Base-by-base conservation (phyloP, 2,888 invertebrate species). In the Lasioglossum villosulum region DNA sequence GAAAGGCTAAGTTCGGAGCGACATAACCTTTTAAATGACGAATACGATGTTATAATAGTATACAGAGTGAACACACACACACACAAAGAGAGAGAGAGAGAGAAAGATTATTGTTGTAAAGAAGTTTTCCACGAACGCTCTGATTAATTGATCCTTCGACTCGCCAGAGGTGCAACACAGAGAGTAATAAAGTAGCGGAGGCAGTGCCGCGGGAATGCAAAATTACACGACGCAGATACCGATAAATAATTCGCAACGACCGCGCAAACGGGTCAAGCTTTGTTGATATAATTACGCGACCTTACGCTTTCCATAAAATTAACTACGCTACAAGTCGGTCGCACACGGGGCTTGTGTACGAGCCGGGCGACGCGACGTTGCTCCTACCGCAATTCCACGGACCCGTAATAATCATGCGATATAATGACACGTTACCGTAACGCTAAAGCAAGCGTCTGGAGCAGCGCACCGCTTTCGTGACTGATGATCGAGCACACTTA, bases 221-320 rank as follows among this genome's bases (percentile, higher is more conserved):
- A 76, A 80, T 83, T 85, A 80, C 42, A 63, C 68, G 52, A 75
- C 56, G 45, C 68, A 37, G 68, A 12, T 68, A 37, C 68, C 37
- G 74, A 27, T 37, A 73, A 84, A 84, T 82, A 75, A 83, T 81
- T 34, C 37, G 73, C 75, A 19, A 70, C 39, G 19, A 14, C 74
- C 8, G 37, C 66, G 75, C 75, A 71, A 80, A 52, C 48, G 72
- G 79, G 83, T 82, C 81, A 72, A 75, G 45, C 81, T 37, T 76
- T 78, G 88, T 83, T 84, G 88, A 88, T 89, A 85, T 80, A 86
- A 88, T 89, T 90, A 86, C 79, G 48, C 68, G 83, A 85, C 83
- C 84, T 87, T 86, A 81, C 78, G 59, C 48, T 78, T 86, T 63
- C 42, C 81, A 78, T 42, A 75, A 71, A 83, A 86, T 70, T 72